Percentiles rank a stretch among this genome's conserved stretches.
phyloP scores from a whole-genome alignment of 2,888 invertebrate genomes.

The Trisateles emortualis region DNA sequence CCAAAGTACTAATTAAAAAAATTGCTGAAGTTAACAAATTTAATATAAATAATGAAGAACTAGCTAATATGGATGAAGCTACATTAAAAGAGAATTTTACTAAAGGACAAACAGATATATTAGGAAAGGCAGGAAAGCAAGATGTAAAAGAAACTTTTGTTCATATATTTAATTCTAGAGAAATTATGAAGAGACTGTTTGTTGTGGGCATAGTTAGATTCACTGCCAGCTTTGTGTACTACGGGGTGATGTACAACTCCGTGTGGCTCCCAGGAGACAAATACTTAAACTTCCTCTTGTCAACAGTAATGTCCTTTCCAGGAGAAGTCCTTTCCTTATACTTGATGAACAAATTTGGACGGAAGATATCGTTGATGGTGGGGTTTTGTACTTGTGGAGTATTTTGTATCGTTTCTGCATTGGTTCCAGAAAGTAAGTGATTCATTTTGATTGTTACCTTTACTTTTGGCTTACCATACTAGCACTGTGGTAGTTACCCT shows the following conservation, averaged over 20 bases:
- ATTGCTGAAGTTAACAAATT: constrained; percentile 67
- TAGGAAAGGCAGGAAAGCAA: too few relatives aligned
- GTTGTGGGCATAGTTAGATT: constrained; percentile 63
- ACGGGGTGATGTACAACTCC: constrained; percentile 73
- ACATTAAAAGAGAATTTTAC: constrained; percentile 65
- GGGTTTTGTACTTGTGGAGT: constrained; percentile 65
- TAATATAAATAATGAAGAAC: constrained; percentile 58
- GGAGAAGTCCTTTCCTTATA: constrained; percentile 71
- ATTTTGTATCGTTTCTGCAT: constrained; percentile 61
- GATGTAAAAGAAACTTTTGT: constrained; percentile 61
- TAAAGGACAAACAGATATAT: too few relatives aligned
- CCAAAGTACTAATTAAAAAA: constrained; percentile 57
- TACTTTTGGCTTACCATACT: too few relatives aligned
- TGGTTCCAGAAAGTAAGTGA: constrained; percentile 66
- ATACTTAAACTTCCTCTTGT: constrained; percentile 71
- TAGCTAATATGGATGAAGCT: constrained; percentile 57
- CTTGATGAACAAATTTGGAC: constrained; percentile 72
- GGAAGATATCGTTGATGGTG: constrained; percentile 64
- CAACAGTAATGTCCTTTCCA: constrained; percentile 75
- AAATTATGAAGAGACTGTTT: constrained; percentile 63
- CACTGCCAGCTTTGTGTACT: constrained; percentile 72
- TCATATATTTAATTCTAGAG: constrained; percentile 63
- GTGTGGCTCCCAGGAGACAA: constrained; percentile 75
- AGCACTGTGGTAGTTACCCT: too few relatives aligned
- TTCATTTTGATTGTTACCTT: too few relatives aligned